Conservation (phyloP, 2,113 vertebrate genomes). For the Pandion haliaetus region DNA sequence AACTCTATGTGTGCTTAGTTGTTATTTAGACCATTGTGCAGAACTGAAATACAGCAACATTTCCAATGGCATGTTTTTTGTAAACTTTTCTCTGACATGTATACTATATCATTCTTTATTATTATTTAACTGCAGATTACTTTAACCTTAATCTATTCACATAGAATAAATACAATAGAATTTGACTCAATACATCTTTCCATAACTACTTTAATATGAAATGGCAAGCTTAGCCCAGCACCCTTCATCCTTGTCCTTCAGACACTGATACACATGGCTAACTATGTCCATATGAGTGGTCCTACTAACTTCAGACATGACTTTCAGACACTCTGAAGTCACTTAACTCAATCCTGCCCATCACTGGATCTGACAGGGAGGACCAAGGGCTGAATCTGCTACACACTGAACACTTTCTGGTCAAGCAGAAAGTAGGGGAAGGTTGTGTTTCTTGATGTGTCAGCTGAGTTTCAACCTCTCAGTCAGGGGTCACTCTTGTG, state of each 20-base stretch:
- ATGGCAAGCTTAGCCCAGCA: neutral
- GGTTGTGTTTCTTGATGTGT: neutral
- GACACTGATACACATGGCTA: neutral
- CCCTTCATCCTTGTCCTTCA: neutral
- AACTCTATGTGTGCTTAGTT: neutral
- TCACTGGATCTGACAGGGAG: neutral
- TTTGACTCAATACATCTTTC: neutral
- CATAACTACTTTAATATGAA: constrained; percentile 18
- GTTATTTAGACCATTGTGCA: neutral
- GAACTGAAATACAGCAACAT: neutral
- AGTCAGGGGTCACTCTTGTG: neutral
- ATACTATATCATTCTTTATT: neutral
- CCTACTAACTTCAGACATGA: neutral
- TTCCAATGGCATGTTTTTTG: neutral
- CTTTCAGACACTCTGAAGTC: neutral
- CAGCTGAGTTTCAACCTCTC: neutral
- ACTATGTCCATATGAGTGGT: constrained; percentile 37
- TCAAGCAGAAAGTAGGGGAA: neutral
- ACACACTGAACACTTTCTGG: rapidly evolving
- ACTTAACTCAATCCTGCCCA: neutral
- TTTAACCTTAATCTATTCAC: neutral
- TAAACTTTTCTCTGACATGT: neutral
- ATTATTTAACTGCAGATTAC: neutral
- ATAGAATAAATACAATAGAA: neutral
- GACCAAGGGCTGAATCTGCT: neutral